Base-by-base conservation (phyloP, 2,888 invertebrate species). In the Drosophila tanythrix region DNA sequence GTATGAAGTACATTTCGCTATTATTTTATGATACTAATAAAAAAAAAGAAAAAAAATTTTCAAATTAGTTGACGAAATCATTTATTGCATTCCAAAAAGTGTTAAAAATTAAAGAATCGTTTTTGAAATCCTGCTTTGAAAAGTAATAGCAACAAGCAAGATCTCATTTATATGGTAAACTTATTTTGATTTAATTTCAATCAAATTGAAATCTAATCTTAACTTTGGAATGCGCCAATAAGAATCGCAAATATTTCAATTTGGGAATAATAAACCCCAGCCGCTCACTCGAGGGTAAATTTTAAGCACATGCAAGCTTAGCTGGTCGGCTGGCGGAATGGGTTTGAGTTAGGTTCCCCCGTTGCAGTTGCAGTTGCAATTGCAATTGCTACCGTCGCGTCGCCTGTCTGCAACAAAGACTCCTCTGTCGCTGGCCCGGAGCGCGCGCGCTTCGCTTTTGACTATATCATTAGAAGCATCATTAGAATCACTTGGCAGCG, bases 401-500 rank as follows among this genome's bases (percentile, higher is more conserved):
- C 66, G 69, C 61, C 71, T 71, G 74, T 74, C 70, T 80, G 58
- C 25, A 33, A 25, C 64, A 56, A 62, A 63, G 58, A 74, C 75
- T 65, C 36, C 79, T 52, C 40, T 57, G 61, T 52, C 31, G 51
- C 38, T 50, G 67, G 60, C 61, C 70, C 35, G 61, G 50, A 81
- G 73, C 64, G 68, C 72, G 69, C 62, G 79, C 79, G 76, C 85
- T 80, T 82, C 71, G 78, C 80, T 87, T 88, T 82, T 85, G 88
- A 88, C 85, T 89, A 84, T 87, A 87, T 87, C 89, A 89, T 89
- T 89, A 89, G 89, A 89, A 88, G 86, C 79, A 89, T 88, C 90
- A 89, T 86, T 89, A 89, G 88, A 86, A 88, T 88, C 88, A 89
- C 88, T 88, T 89, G 90, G 86, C 88, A 87, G 89, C 79, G 84